phyloP scores from a whole-genome alignment of 1,140 invertebrate species.

The Lordiphosa clarofinis region DNA sequence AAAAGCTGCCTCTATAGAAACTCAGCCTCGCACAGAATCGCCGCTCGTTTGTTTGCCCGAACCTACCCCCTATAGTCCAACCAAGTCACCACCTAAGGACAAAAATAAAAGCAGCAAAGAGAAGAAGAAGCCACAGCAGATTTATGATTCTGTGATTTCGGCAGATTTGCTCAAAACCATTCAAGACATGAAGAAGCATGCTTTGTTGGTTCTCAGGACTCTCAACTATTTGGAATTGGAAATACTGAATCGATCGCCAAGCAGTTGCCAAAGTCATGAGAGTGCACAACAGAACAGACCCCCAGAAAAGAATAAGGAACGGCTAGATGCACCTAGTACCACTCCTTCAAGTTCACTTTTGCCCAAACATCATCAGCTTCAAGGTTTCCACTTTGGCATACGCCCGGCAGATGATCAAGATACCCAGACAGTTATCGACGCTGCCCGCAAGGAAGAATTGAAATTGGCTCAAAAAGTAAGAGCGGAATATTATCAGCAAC shows the following conservation, averaged over 20 bases:
- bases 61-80: neutral
- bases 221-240: constrained; percentile 40
- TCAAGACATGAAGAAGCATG: constrained; percentile 24
- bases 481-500: constrained; percentile 33
- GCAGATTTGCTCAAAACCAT: constrained; percentile 10
- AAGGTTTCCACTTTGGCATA: constrained; percentile 41
- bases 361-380: neutral
- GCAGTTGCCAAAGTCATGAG: constrained; percentile 1
- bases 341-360: neutral
- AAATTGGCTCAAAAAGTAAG: constrained; percentile 44
- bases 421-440: constrained; percentile 3
- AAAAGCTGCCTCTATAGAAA: neutral
- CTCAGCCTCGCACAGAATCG: neutral
- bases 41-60: neutral
- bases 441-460: constrained; percentile 33
- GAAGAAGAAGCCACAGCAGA: neutral
- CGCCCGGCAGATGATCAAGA: constrained; percentile 11
- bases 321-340: neutral
- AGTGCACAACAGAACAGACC: neutral
- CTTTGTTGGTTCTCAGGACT: constrained; percentile 26
- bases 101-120: neutral
- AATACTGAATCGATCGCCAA: constrained; percentile 15
- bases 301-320: neutral
- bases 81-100: neutral
- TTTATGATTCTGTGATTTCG: neutral